Conservation (phyloP, 92 coral and sea anemone species). For the Hydrozoanthus gracilis region DNA sequence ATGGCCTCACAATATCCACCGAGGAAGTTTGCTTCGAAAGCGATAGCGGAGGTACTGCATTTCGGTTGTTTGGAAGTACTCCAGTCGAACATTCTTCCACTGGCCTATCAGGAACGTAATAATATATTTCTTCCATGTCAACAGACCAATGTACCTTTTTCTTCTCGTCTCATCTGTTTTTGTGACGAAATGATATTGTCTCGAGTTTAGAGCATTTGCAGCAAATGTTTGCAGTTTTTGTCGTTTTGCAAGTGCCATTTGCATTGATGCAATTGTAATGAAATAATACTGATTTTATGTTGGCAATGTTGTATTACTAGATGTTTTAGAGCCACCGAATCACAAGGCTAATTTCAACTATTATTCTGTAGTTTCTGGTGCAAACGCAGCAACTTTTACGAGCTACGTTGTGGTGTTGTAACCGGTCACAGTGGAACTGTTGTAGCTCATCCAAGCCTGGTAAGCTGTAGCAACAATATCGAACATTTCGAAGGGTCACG, state of each 20-base stretch:
- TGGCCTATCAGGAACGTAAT: slow-evolving; percentile 22
- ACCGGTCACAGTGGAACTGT: background rate
- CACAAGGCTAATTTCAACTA: slow-evolving; percentile 6
- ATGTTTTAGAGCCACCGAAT: slow-evolving; percentile 22
- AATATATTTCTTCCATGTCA: slow-evolving; percentile 27
- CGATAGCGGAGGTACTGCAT: slow-evolving; percentile 27
- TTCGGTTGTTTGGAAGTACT: slow-evolving; percentile 9
- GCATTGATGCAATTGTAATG: slow-evolving; percentile 12
- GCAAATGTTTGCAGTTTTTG: slow-evolving; percentile 17
- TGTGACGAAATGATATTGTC: slow-evolving; percentile 24
- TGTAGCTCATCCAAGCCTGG: slow-evolving; percentile 12
- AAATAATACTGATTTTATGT: slow-evolving; percentile 9
- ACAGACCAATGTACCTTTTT: slow-evolving; percentile 29
- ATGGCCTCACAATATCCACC: slow-evolving; percentile 20
- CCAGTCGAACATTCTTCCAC: slow-evolving; percentile 21
- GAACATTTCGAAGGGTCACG: slow-evolving; percentile 26
- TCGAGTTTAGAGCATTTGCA: slow-evolving; percentile 21
- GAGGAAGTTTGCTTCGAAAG: slow-evolving; percentile 18
- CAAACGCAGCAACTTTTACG: slow-evolving; percentile 7
- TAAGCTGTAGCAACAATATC: background rate
- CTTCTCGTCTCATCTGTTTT: slow-evolving; percentile 12
- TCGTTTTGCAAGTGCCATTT: slow-evolving; percentile 29
- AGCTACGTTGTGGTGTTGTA: slow-evolving; percentile 4
- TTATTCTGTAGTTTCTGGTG: slow-evolving; percentile 18
- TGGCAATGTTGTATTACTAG: slow-evolving; percentile 13